Percentiles rank a stretch among this genome's conserved stretches.
These are phyloP conservation scores for Melieria picta DNA, from an alignment of 2,888 invertebrate genomes.

Conservation along the genomic window DNA sequence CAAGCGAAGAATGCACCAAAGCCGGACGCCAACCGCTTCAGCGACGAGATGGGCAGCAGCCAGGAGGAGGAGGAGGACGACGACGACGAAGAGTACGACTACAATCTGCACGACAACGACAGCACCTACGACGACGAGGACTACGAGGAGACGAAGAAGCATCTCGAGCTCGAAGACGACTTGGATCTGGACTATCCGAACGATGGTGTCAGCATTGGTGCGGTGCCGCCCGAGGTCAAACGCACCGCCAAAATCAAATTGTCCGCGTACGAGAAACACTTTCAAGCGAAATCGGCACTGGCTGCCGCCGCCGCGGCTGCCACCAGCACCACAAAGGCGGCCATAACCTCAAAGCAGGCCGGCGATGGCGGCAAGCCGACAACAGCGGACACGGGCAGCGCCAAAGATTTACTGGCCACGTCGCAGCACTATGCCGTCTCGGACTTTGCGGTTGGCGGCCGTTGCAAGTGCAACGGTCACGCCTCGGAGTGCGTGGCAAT, in stretches of 20 bases:
- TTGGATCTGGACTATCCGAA: conserved; percentile 56
- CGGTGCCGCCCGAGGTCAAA: conserved; percentile 44
- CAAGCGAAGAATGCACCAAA: conserved; percentile 43
- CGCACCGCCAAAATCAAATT: conserved; percentile 47
- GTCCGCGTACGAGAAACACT: conserved; percentile 53
- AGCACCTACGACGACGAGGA: conserved; percentile 49
- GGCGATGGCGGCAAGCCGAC: conserved; percentile 52
- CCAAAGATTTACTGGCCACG: conserved; percentile 59
- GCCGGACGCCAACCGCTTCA: conserved; percentile 57
- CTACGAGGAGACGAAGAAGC: conserved; percentile 60
- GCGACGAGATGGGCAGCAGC: conserved; percentile 63
- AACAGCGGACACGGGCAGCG: conserved; percentile 31
- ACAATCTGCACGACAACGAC: conserved; percentile 57
- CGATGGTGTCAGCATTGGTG: conserved; percentile 47
- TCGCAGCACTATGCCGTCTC: conserved; percentile 93
- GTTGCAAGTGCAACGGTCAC: conserved; percentile 99
- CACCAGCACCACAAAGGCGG: conserved; percentile 51
- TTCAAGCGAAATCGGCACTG: conserved; percentile 47
- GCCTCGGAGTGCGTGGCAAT: conserved; percentile 86
- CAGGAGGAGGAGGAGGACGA: conserved; percentile 48
- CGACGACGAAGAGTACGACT: conserved; percentile 48
- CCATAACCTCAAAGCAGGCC: conserved; percentile 52
- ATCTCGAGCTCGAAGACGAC: conserved; percentile 56
- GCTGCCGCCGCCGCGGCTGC: conserved; percentile 40
- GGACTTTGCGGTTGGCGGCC: conserved; percentile 96